These are phyloP conservation scores for Aphaenogaster ashmeadi DNA, from an alignment of 1,140 invertebrate genomes.

Conservation along the genomic window DNA sequence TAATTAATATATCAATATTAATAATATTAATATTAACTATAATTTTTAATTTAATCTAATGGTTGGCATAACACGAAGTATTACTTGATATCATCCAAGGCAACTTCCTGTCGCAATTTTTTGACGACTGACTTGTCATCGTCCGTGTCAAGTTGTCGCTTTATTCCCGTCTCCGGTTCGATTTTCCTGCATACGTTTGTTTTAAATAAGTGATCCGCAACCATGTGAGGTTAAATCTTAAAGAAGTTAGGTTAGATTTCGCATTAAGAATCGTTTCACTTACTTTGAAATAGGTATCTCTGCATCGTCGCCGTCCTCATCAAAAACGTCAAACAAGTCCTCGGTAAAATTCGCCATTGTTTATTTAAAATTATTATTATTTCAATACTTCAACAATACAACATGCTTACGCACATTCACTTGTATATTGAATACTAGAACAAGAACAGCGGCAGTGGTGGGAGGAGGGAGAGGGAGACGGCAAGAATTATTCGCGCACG, in stretches of 20 bases:
- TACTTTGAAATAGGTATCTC: conserved; percentile 45
- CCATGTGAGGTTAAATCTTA: conserved; percentile 16
- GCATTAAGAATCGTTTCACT: conserved; percentile 38
- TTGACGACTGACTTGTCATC: conserved; percentile 66
- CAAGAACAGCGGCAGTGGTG: no score
- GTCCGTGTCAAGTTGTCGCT: conserved; percentile 77
- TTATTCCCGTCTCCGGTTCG: conserved; percentile 32
- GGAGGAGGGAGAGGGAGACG: no score
- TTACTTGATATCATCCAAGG: conserved; percentile 85
- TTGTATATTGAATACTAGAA: no score
- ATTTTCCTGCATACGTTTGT: conserved; percentile 36
- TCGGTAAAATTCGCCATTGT: conserved; percentile 82
- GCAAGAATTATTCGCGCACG: no score
- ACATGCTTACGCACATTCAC: no score
- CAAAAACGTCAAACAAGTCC: conserved; percentile 88
- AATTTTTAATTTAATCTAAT: background rate
- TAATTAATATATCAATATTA: background rate
- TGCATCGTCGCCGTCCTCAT: conserved; percentile 81
- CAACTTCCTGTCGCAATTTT: conserved; percentile 79
- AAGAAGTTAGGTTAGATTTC: conserved; percentile 46
- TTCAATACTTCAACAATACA: background rate
- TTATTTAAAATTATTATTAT: conserved; percentile 10
- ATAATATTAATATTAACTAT: conserved; percentile 8
- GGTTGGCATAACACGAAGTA: conserved; percentile 19
- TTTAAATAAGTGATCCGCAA: conserved; percentile 20